These are phyloP conservation scores for Thamnaconus septentrionalis DNA, from an alignment of 2,113 vertebrate species.

Conservation along the genomic window DNA sequence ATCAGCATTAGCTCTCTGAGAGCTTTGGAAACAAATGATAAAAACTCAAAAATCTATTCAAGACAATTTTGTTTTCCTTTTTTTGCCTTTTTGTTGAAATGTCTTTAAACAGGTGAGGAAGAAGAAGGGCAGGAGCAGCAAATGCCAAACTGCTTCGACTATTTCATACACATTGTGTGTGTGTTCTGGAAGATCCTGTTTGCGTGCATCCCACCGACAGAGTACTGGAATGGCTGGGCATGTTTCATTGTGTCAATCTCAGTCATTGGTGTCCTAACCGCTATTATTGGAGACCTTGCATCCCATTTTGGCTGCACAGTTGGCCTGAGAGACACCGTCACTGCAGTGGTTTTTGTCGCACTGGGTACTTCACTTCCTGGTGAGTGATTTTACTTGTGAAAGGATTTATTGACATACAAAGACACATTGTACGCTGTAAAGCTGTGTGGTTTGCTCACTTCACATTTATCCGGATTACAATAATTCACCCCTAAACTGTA, in stretches of 20 bases:
- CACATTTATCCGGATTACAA: too few relatives aligned
- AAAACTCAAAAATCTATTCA: too few relatives aligned
- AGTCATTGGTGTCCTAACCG: slow-evolving; percentile 85
- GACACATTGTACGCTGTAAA: too few relatives aligned
- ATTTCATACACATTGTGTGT: slow-evolving; percentile 88
- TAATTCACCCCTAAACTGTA: too few relatives aligned
- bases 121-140: slow-evolving; percentile 80
- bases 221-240: slow-evolving; percentile 91
- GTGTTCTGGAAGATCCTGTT: slow-evolving; percentile 94
- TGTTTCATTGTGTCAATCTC: slow-evolving; percentile 86
- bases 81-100: background rate
- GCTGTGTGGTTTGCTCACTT: too few relatives aligned
- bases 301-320: slow-evolving; percentile 94
- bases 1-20: too few relatives aligned
- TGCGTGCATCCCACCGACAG: slow-evolving; percentile 86
- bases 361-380: slow-evolving; percentile 91
- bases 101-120: slow-evolving; percentile 75
- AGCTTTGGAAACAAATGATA: too few relatives aligned
- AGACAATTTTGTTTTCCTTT: background rate
- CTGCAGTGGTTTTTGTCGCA: slow-evolving; percentile 90
- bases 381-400: slow-evolving; percentile 37
- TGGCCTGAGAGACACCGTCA: slow-evolving; percentile 87
- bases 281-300: slow-evolving; percentile 90
- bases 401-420: too few relatives aligned
- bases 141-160: slow-evolving; percentile 86